These are phyloP conservation scores for Sebastes itinus DNA, from an alignment of 2,797 vertebrate species.

Conservation along the genomic window DNA sequence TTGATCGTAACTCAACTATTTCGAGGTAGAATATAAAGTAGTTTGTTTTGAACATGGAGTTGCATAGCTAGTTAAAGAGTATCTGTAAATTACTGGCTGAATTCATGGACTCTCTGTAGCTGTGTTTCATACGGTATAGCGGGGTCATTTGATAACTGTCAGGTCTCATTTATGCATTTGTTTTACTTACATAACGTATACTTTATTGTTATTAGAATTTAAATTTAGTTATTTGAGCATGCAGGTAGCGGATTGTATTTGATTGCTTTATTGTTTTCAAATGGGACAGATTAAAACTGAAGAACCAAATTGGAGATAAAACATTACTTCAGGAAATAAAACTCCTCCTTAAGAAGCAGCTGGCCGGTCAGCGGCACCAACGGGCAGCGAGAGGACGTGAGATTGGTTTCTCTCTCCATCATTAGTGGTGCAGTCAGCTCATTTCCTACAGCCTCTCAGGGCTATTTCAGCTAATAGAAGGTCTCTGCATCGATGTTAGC, in stretches of 20 bases:
- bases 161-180: background rate
- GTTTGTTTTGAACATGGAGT: background rate
- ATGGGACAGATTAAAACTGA: background rate
- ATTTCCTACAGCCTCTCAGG: constrained; percentile 1
- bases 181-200: background rate
- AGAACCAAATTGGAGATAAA: background rate
- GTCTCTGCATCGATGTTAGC: constrained; percentile 4
- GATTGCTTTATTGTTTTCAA: background rate
- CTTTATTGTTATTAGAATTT: background rate
- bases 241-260: too few relatives aligned
- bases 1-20: too few relatives aligned
- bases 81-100: background rate
- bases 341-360: background rate
- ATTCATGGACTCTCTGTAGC: background rate
- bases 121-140: background rate
- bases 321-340: background rate
- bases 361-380: background rate
- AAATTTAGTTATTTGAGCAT: background rate
- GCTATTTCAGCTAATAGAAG: constrained; percentile 13
- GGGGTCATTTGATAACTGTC: background rate
- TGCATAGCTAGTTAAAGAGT: background rate
- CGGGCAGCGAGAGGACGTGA: background rate
- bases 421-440: constrained; percentile 12
- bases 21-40: background rate
- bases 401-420: constrained; percentile 13